These are phyloP conservation scores for Enteromius fasciolatus DNA, from an alignment of 2,797 vertebrate genomes.

Conservation along the genomic window DNA sequence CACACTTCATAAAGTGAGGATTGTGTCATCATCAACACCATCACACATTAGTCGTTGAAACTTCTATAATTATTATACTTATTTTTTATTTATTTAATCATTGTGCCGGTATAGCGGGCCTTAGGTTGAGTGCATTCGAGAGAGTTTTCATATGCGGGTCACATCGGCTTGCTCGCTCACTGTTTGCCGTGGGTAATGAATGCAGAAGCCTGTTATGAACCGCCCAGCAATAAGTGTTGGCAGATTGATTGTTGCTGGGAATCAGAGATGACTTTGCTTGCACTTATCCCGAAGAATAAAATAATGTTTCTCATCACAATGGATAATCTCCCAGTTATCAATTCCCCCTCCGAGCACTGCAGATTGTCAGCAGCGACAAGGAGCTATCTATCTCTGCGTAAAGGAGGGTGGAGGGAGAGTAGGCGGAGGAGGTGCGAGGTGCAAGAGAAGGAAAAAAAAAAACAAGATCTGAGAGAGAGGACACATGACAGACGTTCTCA, in stretches of 20 bases:
- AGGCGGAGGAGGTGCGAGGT: neutral
- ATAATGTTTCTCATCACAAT: slow-evolving; percentile 65
- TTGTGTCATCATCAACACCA: neutral
- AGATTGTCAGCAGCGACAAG: slow-evolving; percentile 39
- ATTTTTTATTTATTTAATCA: neutral
- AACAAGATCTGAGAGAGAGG: slow-evolving; percentile 3
- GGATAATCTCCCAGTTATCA: slow-evolving; percentile 61
- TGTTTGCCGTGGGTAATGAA: slow-evolving; percentile 53
- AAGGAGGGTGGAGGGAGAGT: slow-evolving; percentile 20
- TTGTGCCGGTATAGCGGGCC: neutral
- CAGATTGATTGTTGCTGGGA: slow-evolving; percentile 63
- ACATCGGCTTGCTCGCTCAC: slow-evolving; percentile 35
- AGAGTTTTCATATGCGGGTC: slow-evolving; percentile 40
- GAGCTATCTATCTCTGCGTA: slow-evolving; percentile 32
- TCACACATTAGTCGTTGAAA: neutral
- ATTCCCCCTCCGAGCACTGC: slow-evolving; percentile 33
- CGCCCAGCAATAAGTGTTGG: slow-evolving; percentile 51
- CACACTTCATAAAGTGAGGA: neutral
- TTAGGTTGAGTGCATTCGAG: slow-evolving; percentile 17
- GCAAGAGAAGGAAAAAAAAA: neutral
- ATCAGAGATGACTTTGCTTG: slow-evolving; percentile 62
- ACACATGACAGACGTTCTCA: slow-evolving; percentile 34
- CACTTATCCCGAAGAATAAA: slow-evolving; percentile 62
- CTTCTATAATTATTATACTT: neutral
- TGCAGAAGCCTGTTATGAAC: slow-evolving; percentile 48